Percentiles rank a stretch among this genome's conserved stretches.
phyloP scores from a whole-genome alignment of 1,140 invertebrate genomes.

The Heliconius melpomene region DNA sequence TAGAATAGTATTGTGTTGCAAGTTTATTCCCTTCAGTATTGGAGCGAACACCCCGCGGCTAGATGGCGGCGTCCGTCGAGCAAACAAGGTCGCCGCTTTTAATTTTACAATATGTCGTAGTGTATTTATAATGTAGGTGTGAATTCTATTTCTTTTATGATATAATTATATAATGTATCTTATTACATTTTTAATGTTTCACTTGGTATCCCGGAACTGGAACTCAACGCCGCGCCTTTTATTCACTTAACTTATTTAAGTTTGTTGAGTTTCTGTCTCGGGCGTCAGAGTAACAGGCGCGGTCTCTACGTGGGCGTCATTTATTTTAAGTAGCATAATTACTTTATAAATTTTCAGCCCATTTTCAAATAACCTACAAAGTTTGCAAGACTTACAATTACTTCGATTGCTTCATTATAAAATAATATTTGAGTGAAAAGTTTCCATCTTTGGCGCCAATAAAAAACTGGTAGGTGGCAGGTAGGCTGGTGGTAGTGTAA shows the following conservation, averaged over 20 bases:
- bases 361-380: conserved; percentile 9
- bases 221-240: too few species aligned
- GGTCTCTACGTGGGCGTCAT: not conserved
- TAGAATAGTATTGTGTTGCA: not conserved
- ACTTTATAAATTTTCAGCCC: not conserved
- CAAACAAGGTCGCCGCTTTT: not conserved
- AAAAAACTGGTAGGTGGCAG: not conserved
- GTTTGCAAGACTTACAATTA: not conserved
- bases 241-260: too few species aligned
- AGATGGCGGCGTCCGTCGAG: not conserved
- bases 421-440: not conserved
- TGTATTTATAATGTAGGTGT: not conserved
- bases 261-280: too few species aligned
- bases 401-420: not conserved
- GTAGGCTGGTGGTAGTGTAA: not conserved
- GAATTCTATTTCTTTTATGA: not conserved
- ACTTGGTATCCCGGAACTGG: too few species aligned
- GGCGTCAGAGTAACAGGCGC: not conserved
- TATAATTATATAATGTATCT: too few species aligned
- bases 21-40: not conserved
- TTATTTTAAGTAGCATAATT: not conserved
- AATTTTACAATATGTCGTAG: not conserved
- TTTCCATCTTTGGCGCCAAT: not conserved
- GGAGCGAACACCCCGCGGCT: not conserved
- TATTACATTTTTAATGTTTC: too few species aligned